Conservation (phyloP, 2,888 invertebrate genomes). For the Drosophila hamatofila region DNA sequence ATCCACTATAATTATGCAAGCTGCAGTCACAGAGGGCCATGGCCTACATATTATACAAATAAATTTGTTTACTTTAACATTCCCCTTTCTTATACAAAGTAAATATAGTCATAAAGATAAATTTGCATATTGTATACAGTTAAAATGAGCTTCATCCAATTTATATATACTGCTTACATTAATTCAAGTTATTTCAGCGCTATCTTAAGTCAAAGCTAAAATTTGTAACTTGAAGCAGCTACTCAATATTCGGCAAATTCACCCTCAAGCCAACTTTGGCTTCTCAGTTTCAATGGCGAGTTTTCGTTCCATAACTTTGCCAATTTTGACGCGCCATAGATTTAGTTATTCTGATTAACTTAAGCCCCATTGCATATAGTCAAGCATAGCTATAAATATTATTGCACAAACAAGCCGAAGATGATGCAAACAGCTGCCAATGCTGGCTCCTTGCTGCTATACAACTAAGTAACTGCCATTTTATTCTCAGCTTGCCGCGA, state of each 20-base stretch:
- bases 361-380: background rate
- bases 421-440: conserved; percentile 27
- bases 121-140: background rate
- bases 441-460: conserved; percentile 15
- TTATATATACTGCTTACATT: no score
- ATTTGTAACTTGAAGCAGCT: background rate
- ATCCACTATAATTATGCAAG: background rate
- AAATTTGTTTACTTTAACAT: background rate
- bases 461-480: conserved; percentile 73
- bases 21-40: background rate
- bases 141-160: background rate
- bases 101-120: background rate
- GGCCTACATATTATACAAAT: background rate
- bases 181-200: background rate
- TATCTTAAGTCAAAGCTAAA: background rate
- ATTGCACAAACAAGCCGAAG: conserved; percentile 58
- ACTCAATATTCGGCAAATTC: background rate
- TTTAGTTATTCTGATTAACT: conserved; percentile 21
- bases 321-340: conserved; percentile 25
- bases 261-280: background rate
- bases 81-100: background rate
- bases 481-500: conserved; percentile 63
- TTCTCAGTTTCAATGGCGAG: background rate
- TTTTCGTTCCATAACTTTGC: conserved; percentile 5
- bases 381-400: conserved; percentile 21